Base-by-base conservation (phyloP, 2,113 vertebrate genomes). In the Tychaedon coryphoeus region DNA sequence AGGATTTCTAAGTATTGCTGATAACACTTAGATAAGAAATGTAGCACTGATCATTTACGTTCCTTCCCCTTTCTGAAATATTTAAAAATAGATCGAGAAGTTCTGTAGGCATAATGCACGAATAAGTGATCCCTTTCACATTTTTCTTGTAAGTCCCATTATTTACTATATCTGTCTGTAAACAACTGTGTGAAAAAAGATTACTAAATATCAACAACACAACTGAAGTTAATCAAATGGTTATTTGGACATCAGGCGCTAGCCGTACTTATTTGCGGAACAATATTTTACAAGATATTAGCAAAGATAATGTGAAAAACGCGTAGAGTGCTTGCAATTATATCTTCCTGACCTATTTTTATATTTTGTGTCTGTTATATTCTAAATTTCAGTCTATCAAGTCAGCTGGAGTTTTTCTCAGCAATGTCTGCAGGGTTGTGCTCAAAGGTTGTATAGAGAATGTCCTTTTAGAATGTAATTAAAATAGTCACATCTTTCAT, bases 291-390 rank as follows among this genome's bases (percentile, higher is more conserved):
- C 31, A 36, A 57, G n/a, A 22, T 86, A 85, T 36, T 86, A 93
- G 57, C 40, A 56, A 60, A 90, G 73, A 64, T 33, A 79, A 76
- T 18, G 42, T 4, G 14, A 23, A 80, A 86, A 86, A 95, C 0
- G 4, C 40, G 78, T 14, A 5, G 50, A 29, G 28, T 64, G 72
- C 72, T 93, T 80, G 64, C 60, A 80, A 45, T 93, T 88, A 90
- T 71, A 88, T 90, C 51, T 71, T 77, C 84, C 51, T 90, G 92
- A 92, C 91, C 89, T 93, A 73, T 83, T 88, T 94, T 93, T 86
- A 70, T 57, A 86, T 91, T 75, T 58, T 79, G 5, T 82, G 77
- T 84, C 84, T 51, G 40, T 69, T 93, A 80, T 20, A 74, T 77
- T 83, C 48, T 40, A 86, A 77, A 83, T 90, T 60, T 62, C 53